Conservation (phyloP, 2,797 vertebrate species). For the Sebastes variabilis region DNA sequence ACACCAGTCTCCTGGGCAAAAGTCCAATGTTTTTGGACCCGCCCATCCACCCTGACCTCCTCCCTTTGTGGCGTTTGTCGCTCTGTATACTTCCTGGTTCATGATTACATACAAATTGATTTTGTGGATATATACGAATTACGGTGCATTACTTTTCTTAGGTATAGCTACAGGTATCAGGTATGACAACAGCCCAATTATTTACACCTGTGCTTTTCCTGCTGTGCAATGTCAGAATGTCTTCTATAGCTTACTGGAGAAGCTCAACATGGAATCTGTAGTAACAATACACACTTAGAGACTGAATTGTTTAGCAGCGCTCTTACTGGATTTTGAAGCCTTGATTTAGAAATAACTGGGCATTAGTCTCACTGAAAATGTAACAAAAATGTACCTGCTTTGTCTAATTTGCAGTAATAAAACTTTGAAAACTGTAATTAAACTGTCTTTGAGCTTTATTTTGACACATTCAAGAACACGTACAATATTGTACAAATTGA, state of each 20-base stretch:
- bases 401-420: constrained; percentile 33
- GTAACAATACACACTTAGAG: neutral
- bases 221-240: neutral
- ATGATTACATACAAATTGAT: too few species aligned
- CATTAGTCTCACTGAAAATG: neutral
- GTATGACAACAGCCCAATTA: too few species aligned
- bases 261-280: neutral
- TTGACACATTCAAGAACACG: neutral
- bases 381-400: neutral
- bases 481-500: neutral
- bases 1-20: too few species aligned
- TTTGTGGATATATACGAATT: rapidly evolving
- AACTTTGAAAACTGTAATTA: neutral
- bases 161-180: too few species aligned
- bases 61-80: too few species aligned
- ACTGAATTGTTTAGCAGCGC: neutral
- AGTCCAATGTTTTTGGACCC: too few species aligned
- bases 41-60: too few species aligned
- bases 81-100: too few species aligned
- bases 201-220: neutral
- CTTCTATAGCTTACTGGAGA: neutral
- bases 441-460: constrained; percentile 10
- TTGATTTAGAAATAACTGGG: neutral
- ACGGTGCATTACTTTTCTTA: too few species aligned
- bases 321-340: neutral